These are phyloP conservation scores for Serranus cabrilla DNA, from an alignment of 2,797 vertebrate species.

Conservation along the genomic window DNA sequence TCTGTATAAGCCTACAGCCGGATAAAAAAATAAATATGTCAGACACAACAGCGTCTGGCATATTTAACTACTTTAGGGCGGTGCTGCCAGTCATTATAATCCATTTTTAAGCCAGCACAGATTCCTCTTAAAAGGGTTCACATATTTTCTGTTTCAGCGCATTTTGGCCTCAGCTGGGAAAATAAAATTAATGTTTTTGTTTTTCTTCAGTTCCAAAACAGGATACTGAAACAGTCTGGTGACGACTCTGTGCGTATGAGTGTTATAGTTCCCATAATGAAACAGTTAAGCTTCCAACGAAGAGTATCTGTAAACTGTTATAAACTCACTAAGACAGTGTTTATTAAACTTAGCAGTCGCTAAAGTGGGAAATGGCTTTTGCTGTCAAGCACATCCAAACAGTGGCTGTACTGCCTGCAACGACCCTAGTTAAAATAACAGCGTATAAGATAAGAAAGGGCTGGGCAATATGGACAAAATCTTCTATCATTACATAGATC, in stretches of 20 bases:
- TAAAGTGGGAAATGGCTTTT: slow-evolving; percentile 53
- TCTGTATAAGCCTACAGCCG: slow-evolving; percentile 14
- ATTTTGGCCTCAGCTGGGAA: slow-evolving; percentile 33
- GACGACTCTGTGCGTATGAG: slow-evolving; percentile 28
- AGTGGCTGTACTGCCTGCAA: slow-evolving; percentile 27
- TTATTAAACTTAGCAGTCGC: slow-evolving; percentile 61
- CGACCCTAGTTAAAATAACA: not conserved
- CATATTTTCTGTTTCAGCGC: slow-evolving; percentile 19
- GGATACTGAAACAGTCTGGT: slow-evolving; percentile 25
- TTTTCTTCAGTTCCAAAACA: slow-evolving; percentile 16
- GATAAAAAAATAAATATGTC: slow-evolving; percentile 26
- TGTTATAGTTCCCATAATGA: slow-evolving; percentile 45
- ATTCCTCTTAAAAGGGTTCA: slow-evolving; percentile 21
- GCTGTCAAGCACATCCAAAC: slow-evolving; percentile 45
- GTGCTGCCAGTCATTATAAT: slow-evolving; percentile 49
- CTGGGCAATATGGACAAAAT: too few species aligned
- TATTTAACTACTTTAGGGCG: slow-evolving; percentile 14
- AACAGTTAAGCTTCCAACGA: slow-evolving; percentile 39
- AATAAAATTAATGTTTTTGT: not conserved
- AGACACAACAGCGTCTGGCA: slow-evolving; percentile 41
- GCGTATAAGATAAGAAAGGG: too few species aligned
- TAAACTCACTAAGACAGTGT: slow-evolving; percentile 57
- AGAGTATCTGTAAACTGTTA: slow-evolving; percentile 48
- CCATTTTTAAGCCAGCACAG: slow-evolving; percentile 28
- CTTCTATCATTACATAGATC: too few species aligned